A percentile compares a stretch with the other conserved stretches of the same genome.
Conservation (phyloP, 2,888 invertebrate species). For the Sarcophaga carnaria region DNA sequence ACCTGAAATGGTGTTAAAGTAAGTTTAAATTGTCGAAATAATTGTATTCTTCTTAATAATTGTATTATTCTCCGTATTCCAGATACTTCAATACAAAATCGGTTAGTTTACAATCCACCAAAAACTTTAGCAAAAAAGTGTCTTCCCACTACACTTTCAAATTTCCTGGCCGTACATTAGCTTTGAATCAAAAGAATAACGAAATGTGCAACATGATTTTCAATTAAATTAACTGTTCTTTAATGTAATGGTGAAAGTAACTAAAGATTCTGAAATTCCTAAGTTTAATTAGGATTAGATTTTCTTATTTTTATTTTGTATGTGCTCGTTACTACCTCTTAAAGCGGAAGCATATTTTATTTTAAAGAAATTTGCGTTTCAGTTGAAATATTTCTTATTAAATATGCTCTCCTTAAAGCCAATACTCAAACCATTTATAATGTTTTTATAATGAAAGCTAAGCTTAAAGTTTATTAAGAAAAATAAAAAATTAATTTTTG, state of each 20-base stretch:
- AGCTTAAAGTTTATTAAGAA: slow-evolving; percentile 23
- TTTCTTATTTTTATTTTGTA: no score
- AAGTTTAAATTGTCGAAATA: slow-evolving; percentile 70
- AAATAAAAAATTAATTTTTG: slow-evolving; percentile 1
- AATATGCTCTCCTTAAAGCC: background rate
- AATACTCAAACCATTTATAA: background rate
- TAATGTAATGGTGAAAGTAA: background rate
- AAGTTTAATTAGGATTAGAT: slow-evolving; percentile 48
- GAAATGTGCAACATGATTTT: slow-evolving; percentile 86
- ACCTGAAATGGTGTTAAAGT: slow-evolving; percentile 86
- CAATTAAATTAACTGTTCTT: slow-evolving; percentile 12
- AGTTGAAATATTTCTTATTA: background rate
- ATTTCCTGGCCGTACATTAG: slow-evolving; percentile 88
- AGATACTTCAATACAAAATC: slow-evolving; percentile 87
- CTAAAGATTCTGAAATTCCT: slow-evolving; percentile 10
- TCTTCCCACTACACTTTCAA: slow-evolving; percentile 82
- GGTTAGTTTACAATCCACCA: slow-evolving; percentile 84
- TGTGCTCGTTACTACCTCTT: slow-evolving; percentile 26
- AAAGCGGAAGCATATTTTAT: background rate
- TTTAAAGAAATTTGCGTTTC: background rate
- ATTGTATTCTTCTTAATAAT: background rate
- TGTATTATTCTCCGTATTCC: slow-evolving; percentile 47
- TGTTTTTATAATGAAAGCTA: slow-evolving; percentile 20
- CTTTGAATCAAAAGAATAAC: slow-evolving; percentile 89
- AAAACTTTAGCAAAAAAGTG: slow-evolving; percentile 74